Evolutionary conservation across 1,140 invertebrate species (phyloP).

Genomic region (Scaptomyza montana): DNA sequence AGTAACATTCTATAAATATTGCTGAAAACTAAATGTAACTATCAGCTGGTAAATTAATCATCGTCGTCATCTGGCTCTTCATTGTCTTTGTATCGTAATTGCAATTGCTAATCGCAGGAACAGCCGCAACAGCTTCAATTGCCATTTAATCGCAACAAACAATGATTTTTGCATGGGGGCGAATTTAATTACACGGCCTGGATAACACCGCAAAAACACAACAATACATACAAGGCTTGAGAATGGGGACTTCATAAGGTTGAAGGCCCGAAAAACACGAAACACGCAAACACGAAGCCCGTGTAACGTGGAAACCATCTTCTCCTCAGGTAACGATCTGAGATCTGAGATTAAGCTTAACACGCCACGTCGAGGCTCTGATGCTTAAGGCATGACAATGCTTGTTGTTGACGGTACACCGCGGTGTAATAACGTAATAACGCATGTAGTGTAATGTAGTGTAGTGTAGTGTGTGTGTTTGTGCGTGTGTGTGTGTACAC

Average conservation of each 20-base stretch:
- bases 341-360: conserved; percentile 19
- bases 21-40: no score
- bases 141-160: conserved; percentile 30
- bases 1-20: no score
- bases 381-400: conserved; percentile 37
- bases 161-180: conserved; percentile 3
- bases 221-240: neutral
- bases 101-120: conserved; percentile 10
- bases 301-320: neutral
- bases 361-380: conserved; percentile 21
- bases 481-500: conserved; percentile 26
- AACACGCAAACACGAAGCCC: neutral
- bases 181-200: conserved; percentile 25
- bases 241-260: neutral
- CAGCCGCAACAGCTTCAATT: conserved; percentile 11
- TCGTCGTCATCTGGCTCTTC: no score
- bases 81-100: neutral
- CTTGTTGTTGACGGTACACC: neutral
- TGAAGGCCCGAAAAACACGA: neutral
- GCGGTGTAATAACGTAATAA: conserved; percentile 48
- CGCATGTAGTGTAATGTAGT: conserved; percentile 18
- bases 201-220: neutral
- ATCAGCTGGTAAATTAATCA: no score
- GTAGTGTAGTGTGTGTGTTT: conserved; percentile 21
- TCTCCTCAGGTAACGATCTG: neutral